Conservation (phyloP, 2,888 invertebrate species). For the Drosophila prostipennis region DNA sequence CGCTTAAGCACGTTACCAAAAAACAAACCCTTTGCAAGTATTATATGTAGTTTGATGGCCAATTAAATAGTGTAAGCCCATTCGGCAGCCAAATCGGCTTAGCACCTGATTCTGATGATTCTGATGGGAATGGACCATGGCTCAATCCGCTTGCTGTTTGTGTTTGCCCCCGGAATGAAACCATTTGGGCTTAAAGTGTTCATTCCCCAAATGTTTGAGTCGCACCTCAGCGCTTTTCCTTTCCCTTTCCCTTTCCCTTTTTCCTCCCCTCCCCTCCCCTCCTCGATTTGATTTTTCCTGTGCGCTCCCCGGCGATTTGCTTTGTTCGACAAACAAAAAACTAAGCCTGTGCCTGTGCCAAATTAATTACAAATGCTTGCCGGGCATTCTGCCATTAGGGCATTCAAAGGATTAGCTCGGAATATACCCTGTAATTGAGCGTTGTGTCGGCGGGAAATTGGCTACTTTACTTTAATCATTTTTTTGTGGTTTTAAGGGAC, state of each 20-base stretch:
- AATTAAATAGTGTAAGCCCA: constrained; percentile 30
- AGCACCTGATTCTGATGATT: constrained; percentile 14
- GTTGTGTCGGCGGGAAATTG: neutral
- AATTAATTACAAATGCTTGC: constrained; percentile 32
- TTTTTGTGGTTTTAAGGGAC: neutral
- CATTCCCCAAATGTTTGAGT: constrained; percentile 41
- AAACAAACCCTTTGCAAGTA: neutral
- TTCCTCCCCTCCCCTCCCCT: too few relatives aligned
- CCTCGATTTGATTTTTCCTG: too few relatives aligned
- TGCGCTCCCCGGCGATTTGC: constrained; percentile 28
- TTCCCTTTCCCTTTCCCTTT: too few relatives aligned
- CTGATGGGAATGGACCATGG: constrained; percentile 14
- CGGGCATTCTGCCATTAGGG: constrained; percentile 5
- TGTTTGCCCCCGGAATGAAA: constrained; percentile 26
- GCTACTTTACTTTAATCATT: too few relatives aligned
- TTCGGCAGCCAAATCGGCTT: constrained; percentile 32
- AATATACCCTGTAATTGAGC: constrained; percentile 15
- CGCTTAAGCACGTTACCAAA: neutral
- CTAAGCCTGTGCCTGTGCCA: constrained; percentile 7
- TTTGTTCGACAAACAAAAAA: constrained; percentile 32
- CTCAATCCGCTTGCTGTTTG: constrained; percentile 23
- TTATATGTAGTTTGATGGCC: constrained; percentile 6
- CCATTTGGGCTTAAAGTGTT: constrained; percentile 47
- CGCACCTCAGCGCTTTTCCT: constrained; percentile 13
- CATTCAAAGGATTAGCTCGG: neutral